phyloP scores from a whole-genome alignment of 2,888 invertebrate species.

The Dorcus parallelipipedus region DNA sequence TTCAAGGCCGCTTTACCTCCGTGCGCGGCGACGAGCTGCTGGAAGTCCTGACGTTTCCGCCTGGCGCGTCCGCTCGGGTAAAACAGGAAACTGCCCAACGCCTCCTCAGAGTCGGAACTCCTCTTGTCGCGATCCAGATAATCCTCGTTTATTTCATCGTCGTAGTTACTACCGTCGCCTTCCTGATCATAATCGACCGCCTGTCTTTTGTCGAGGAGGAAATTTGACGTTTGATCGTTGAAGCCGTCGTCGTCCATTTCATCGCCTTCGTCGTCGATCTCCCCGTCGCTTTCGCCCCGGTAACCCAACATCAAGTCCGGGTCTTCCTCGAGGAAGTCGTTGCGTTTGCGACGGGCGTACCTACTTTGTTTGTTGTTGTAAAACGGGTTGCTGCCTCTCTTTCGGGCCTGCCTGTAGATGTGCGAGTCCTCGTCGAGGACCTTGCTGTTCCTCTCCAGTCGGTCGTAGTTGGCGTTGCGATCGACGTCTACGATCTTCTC shows the following conservation, averaged over 20 bases:
- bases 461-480: neutral
- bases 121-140: slow-evolving; percentile 18
- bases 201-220: slow-evolving; percentile 37
- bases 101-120: slow-evolving; percentile 44
- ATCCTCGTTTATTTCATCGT: slow-evolving; percentile 9
- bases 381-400: neutral
- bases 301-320: slow-evolving; percentile 26
- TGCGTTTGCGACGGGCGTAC: slow-evolving; percentile 35
- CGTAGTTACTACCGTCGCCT: slow-evolving; percentile 12
- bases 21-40: slow-evolving; percentile 29
- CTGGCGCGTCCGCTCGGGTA: slow-evolving; percentile 24
- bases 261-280: slow-evolving; percentile 52
- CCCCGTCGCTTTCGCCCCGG: slow-evolving; percentile 39
- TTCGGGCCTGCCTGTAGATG: no score
- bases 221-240: slow-evolving; percentile 48
- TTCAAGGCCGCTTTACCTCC: slow-evolving; percentile 30
- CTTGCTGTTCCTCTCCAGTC: neutral
- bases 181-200: slow-evolving; percentile 28
- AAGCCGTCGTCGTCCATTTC: slow-evolving; percentile 54
- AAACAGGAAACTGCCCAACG: slow-evolving; percentile 12
- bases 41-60: slow-evolving; percentile 29
- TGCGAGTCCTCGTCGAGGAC: no score
- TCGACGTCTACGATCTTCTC: neutral
- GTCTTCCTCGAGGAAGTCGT: slow-evolving; percentile 42
- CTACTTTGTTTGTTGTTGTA: neutral